phyloP scores from a whole-genome alignment of 2,797 vertebrate genomes.

The Tamandua tetradactyla region DNA sequence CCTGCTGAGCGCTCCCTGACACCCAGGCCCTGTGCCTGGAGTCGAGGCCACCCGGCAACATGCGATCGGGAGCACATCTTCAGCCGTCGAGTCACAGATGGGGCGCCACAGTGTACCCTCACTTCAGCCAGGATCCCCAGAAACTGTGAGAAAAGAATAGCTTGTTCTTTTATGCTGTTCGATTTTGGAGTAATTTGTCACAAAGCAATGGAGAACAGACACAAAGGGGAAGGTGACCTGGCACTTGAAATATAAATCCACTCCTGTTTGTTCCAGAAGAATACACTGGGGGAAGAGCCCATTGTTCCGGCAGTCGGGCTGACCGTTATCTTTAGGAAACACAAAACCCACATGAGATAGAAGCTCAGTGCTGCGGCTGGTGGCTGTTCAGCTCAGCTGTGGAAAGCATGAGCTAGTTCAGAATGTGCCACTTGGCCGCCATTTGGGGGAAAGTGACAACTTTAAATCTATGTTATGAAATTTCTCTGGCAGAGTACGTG shows the following conservation, averaged over 20 bases:
- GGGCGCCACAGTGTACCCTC: too few relatives aligned
- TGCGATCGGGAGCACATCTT: too few relatives aligned
- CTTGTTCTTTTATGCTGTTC: background rate
- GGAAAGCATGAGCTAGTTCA: background rate
- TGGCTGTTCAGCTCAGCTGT: background rate
- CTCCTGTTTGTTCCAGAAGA: background rate
- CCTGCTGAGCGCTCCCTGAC: background rate
- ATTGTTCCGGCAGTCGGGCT: too few relatives aligned
- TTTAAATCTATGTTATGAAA: background rate
- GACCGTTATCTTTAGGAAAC: too few relatives aligned
- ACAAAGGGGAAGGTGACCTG: background rate
- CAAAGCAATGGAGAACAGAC: background rate
- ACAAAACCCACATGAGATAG: background rate
- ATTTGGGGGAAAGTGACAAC: background rate
- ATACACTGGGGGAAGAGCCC: background rate
- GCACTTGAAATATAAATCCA: background rate
- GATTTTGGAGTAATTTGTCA: background rate
- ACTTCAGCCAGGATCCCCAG: background rate
- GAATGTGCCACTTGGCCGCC: too few relatives aligned
- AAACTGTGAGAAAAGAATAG: background rate
- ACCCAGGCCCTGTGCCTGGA: too few relatives aligned
- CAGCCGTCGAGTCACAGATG: background rate
- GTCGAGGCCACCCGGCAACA: too few relatives aligned
- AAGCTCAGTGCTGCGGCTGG: background rate
- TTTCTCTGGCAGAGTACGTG: background rate